phyloP scores from a whole-genome alignment of 2,888 invertebrate genomes.

The Punctoribates punctum region DNA sequence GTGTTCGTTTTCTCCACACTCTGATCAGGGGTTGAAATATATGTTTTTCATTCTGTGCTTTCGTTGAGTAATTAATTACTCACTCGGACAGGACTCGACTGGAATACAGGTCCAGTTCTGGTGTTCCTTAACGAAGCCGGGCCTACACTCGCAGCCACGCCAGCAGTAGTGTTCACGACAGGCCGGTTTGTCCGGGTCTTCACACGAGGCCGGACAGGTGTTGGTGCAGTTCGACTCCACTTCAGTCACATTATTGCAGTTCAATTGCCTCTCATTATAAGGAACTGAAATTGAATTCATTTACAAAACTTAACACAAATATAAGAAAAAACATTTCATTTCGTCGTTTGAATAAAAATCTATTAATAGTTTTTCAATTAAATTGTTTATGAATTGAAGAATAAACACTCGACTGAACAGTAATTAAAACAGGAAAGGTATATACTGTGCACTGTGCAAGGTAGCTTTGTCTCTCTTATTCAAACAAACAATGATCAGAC shows the following conservation, averaged over 20 bases:
- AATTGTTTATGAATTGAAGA: too few relatives aligned
- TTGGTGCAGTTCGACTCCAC: slow-evolving; percentile 38
- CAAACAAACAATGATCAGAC: too few relatives aligned
- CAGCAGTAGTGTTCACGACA: slow-evolving; percentile 39
- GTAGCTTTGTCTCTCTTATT: too few relatives aligned
- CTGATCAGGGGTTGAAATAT: not conserved
- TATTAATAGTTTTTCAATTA: not conserved
- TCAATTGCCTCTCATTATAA: slow-evolving; percentile 15
- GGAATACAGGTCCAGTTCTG: slow-evolving; percentile 40
- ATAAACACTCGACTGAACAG: too few relatives aligned
- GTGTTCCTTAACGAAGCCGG: slow-evolving; percentile 40
- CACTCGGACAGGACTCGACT: slow-evolving; percentile 40
- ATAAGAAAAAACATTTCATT: not conserved
- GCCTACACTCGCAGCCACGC: slow-evolving; percentile 40
- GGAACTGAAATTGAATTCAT: not conserved
- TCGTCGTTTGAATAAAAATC: not conserved
- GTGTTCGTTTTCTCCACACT: slow-evolving; percentile 40
- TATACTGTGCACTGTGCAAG: too few relatives aligned
- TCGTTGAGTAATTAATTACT: not conserved
- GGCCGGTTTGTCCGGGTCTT: slow-evolving; percentile 22
- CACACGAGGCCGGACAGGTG: slow-evolving; percentile 38
- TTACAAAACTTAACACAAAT: not conserved
- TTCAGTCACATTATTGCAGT: slow-evolving; percentile 36
- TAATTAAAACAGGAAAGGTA: too few relatives aligned
- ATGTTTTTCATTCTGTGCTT: not conserved